Evolutionary conservation across 2,888 invertebrate species (phyloP), one percentile per base, ranked within the genome.

Genomic region (Arge pagana): DNA sequence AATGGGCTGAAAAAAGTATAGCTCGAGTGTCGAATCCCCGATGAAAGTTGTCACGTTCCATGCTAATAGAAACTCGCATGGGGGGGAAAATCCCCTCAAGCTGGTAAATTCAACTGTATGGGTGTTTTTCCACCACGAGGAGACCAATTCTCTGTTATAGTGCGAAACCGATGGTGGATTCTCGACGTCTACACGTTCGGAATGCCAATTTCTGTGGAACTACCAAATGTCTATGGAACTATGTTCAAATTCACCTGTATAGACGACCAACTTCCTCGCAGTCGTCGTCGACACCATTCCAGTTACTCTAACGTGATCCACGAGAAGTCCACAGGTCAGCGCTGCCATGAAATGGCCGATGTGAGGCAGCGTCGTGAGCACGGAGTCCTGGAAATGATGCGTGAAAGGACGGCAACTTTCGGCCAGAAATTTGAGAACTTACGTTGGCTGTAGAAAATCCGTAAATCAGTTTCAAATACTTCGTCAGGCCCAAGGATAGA

Each of bases 401-500:
- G 7, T 8, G 8, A 19, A 45, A 8, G 8, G 10, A n/a, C 13
- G 3, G 13, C 10, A 39, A 21, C 8, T 39, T 39, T 18, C 10
- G 8, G 19, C 21, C 10, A 39, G 15, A 10, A 16, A 5, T 41
- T 48, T 7, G 5, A 26, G 16, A 21, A 66, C 72, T 77, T 72
- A 82, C 83, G 56, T 82, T 81, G 57, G 81, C 82, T 23, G 82
- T 80, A 1, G 82, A 81, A 61, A 81, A 83, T 49, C 83, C 83
- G 55, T 82, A 83, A 48, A 83, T 82, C 26, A 82, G 72, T 64
- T 82, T 82, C 31, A 83, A 71, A 60, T 82, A 83, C 63, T 83
- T 82, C 2, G 82, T 82, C 62, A 81, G 82, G 1, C 82, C 83
- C 21, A 82, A 74, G 67, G 82, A 81, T 3, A 83, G 73, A 2